Base-by-base conservation (phyloP, 1,140 invertebrate species). In the Bombus picipes region DNA sequence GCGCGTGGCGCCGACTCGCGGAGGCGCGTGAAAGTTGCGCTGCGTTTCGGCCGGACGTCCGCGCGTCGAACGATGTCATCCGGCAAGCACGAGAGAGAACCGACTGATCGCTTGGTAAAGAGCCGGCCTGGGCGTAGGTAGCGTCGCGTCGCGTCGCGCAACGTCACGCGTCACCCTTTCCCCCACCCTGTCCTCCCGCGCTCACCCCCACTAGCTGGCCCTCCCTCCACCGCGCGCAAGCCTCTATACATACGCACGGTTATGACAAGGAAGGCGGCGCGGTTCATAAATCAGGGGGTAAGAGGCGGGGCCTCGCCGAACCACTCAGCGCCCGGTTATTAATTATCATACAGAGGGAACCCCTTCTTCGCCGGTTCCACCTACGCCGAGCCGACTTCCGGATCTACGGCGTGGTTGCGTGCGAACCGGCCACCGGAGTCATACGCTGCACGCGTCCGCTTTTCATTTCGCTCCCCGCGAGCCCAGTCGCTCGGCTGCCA, bases 241-340 rank as follows among this genome's bases (percentile, higher is more conserved):
- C 65, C 43, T 53, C 39, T 80, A 62, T 53, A 59, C 81, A 81
- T 85, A 47, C 68, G 43, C 81, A 83, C 91, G 91, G 90, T 95
- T 95, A 95, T 95, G 94, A 95, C 94, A 95, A 92, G 90, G 92
- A 93, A 94, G 94, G 95, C 94, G 95, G 94, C 92, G 93, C 95
- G 92, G 92, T 95, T 95, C 94, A 95, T 95, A 95, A 95, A 95
- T 95, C 94, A 94, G 93, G 93, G 92, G 90, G 87, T 88, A 85
- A 92, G 89, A 83, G 93, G 94, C 94, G 94, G 92, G 89, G 92
- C 91, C 76, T 90, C 62, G 66, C 65, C 88, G 91, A 94, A 88
- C 95, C 95, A 95, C 93, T 95, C 95, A 95, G 92, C 93, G 93
- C 70, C 92, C 91, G 88, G 88, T 95, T 95, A 95, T 95, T 95